Percentiles rank a stretch among this genome's conserved stretches.
Conservation (phyloP, 2,797 vertebrate genomes). For the Pelochelys cantorii region DNA sequence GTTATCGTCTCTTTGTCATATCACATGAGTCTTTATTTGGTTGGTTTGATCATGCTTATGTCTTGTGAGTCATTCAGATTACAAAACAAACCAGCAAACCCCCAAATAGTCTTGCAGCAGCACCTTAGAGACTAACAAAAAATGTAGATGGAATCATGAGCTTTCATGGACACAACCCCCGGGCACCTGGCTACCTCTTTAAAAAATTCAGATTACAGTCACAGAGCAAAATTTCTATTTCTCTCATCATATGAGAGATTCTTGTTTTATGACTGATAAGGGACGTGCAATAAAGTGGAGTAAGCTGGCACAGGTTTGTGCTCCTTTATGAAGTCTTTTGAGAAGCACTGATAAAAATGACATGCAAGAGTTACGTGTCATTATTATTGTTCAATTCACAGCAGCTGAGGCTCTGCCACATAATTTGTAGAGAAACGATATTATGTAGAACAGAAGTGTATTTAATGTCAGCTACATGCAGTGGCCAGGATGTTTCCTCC, state of each 20-base stretch:
- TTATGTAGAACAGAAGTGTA: neutral
- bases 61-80: slow-evolving; percentile 28
- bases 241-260: neutral
- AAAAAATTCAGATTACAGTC: no score
- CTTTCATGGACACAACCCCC: no score
- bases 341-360: neutral
- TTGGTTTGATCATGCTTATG: slow-evolving; percentile 15
- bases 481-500: fast-evolving
- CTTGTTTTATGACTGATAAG: neutral
- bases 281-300: neutral
- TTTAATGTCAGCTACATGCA: fast-evolving
- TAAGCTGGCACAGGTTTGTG: neutral
- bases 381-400: neutral
- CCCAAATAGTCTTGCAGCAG: no score
- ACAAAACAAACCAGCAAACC: no score
- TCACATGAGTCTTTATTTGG: neutral
- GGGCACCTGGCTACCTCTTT: no score
- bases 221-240: neutral
- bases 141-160: no score
- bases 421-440: neutral
- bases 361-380: neutral
- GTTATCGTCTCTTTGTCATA: slow-evolving; percentile 17
- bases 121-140: no score
- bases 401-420: neutral
- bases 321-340: neutral